phyloP scores from a whole-genome alignment of 2,113 vertebrate genomes.

The Leptosomus discolor region DNA sequence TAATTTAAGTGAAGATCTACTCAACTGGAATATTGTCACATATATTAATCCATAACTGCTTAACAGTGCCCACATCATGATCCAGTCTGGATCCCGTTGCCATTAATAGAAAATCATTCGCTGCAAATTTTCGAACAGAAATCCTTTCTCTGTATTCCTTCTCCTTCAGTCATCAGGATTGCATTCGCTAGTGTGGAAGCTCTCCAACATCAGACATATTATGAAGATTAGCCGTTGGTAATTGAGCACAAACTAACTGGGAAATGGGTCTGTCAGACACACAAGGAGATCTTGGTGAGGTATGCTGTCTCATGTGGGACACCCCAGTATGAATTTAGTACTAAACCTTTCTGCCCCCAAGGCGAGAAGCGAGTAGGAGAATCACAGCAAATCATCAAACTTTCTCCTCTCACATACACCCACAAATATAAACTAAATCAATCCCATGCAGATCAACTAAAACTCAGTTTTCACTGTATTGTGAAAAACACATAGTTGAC shows the following conservation, averaged over 20 bases:
- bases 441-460: background rate
- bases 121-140: background rate
- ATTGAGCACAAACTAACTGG: background rate
- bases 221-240: background rate
- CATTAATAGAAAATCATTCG: background rate
- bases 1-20: background rate
- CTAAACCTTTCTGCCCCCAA: background rate
- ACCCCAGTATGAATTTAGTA: background rate
- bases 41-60: background rate
- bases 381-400: rapidly evolving
- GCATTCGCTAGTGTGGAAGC: background rate
- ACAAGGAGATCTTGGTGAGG: background rate
- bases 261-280: background rate
- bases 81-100: background rate
- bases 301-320: background rate
- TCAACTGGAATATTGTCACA: background rate
- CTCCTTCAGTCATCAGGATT: background rate
- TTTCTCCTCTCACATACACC: background rate
- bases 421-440: background rate
- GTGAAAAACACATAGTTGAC: background rate
- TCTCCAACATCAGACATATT: background rate
- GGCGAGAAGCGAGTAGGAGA: background rate
- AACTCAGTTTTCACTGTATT: background rate
- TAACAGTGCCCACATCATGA: background rate
- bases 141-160: background rate